These are phyloP conservation scores for Bos javanicus DNA, from an alignment of 2,113 vertebrate genomes.

Conservation along the genomic window DNA sequence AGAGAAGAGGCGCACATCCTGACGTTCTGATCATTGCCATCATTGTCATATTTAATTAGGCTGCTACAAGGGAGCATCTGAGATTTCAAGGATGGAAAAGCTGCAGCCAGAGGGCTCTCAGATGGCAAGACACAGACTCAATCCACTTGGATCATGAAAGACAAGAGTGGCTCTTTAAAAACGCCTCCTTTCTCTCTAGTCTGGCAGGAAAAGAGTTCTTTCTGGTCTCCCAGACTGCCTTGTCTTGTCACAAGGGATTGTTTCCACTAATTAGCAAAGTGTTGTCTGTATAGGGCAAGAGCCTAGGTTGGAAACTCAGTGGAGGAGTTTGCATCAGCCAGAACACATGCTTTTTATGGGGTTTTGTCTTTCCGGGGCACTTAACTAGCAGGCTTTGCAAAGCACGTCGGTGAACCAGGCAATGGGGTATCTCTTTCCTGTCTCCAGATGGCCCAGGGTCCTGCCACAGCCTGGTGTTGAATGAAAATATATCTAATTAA, in stretches of 20 bases:
- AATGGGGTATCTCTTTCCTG: background rate
- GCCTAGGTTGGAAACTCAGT: no score
- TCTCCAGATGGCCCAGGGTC: background rate
- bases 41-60: background rate
- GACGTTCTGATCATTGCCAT: accelerated
- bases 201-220: background rate
- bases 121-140: no score
- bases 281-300: accelerated
- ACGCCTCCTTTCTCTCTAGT: background rate
- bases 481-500: background rate
- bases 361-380: background rate
- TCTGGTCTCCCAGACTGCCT: background rate
- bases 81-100: background rate
- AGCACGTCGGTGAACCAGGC: background rate
- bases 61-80: background rate
- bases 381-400: background rate
- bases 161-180: background rate
- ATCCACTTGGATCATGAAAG: accelerated
- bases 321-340: background rate
- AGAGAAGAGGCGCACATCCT: accelerated
- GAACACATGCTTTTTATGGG: accelerated
- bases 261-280: background rate
- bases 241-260: background rate
- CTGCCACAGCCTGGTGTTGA: background rate
- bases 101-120: background rate